A percentile compares a stretch with the other conserved stretches of the same genome.
Evolutionary conservation across 2,113 vertebrate genomes (phyloP).

Genomic region (Penelope pileata): DNA sequence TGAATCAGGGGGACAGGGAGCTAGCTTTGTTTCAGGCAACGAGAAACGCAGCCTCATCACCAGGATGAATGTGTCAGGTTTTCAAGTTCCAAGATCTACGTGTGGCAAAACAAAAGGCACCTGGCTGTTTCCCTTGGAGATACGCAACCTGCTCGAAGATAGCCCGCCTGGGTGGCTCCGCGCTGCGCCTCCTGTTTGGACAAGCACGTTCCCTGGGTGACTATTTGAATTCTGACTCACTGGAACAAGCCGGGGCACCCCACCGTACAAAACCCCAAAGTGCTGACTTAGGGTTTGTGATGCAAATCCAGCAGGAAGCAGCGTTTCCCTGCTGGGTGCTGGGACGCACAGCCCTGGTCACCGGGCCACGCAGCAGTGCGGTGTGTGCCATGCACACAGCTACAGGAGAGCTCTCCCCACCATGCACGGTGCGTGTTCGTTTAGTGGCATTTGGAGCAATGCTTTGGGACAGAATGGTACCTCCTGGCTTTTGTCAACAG

Average conservation of each 20-base stretch:
- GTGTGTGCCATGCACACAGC: too few relatives aligned
- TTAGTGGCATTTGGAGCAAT: too few relatives aligned
- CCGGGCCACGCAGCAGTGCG: neutral
- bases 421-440: too few relatives aligned
- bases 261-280: constrained; percentile 30
- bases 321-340: neutral
- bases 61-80: accelerated
- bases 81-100: neutral
- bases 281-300: constrained; percentile 68
- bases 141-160: accelerated
- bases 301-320: constrained; percentile 59
- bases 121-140: neutral
- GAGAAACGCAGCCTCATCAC: neutral
- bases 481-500: too few relatives aligned
- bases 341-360: neutral
- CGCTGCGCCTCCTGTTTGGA: constrained; percentile 62
- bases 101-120: accelerated
- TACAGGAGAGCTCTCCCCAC: neutral
- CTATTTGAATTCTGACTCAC: constrained; percentile 75
- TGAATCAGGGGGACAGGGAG: neutral
- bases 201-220: constrained; percentile 47
- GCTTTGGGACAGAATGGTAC: too few relatives aligned
- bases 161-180: neutral
- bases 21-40: neutral
- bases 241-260: constrained; percentile 70